Conservation (phyloP, 2,797 vertebrate genomes). For the Sardinella longiceps region DNA sequence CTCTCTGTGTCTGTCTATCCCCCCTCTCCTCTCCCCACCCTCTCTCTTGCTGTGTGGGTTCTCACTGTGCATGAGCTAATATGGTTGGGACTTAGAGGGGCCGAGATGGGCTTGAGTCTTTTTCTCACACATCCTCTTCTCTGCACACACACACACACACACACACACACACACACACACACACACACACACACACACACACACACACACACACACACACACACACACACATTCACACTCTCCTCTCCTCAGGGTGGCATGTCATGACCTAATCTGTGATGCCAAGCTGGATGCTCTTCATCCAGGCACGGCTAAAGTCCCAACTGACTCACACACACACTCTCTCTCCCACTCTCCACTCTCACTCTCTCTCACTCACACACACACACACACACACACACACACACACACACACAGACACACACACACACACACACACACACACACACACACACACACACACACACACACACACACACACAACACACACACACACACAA, state of each 20-base stretch:
- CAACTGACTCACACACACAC: conserved; percentile 19
- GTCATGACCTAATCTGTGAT: conserved; percentile 26
- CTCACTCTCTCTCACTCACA: neutral
- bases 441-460: neutral
- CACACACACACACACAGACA: neutral
- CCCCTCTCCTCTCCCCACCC: neutral
- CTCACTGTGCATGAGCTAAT: neutral
- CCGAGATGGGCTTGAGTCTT: neutral
- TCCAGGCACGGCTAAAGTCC: conserved; percentile 13
- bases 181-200: neutral
- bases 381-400: neutral
- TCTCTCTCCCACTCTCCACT: neutral
- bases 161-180: conserved; percentile 12
- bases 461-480: neutral
- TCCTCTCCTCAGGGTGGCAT: conserved; percentile 7
- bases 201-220: neutral
- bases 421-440: neutral
- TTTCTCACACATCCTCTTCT: neutral
- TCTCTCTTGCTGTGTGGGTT: neutral
- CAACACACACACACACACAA: neutral
- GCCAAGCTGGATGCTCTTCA: conserved; percentile 24
- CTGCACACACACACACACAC: neutral
- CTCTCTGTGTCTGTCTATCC: conserved; percentile 31
- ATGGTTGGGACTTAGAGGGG: neutral
- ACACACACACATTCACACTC: neutral